A percentile compares a stretch with the other conserved stretches of the same genome.
phyloP scores from a whole-genome alignment of 2,113 vertebrate species.

The Lutjanus erythropterus region DNA sequence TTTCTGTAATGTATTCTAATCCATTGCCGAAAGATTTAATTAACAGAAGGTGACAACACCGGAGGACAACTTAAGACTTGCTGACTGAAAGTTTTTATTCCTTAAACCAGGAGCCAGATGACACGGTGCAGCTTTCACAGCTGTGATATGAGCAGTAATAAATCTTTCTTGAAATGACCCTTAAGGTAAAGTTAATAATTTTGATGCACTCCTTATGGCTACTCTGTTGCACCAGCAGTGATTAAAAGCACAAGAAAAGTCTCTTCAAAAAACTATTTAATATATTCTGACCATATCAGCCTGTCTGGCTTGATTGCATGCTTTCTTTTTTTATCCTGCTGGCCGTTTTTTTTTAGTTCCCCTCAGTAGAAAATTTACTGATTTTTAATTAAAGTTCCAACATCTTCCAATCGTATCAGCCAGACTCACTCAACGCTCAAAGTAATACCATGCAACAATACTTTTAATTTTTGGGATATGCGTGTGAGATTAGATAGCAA shows the following conservation, averaged over 20 bases:
- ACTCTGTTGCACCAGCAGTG: constrained; percentile 21
- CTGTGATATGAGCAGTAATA: constrained; percentile 34
- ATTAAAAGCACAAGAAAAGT: constrained; percentile 16
- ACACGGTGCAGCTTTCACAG: neutral
- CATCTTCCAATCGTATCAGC: constrained; percentile 26
- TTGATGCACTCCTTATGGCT: constrained; percentile 29
- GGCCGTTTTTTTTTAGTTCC: neutral
- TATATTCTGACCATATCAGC: constrained; percentile 15
- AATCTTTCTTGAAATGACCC: constrained; percentile 42
- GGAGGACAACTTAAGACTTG: constrained; percentile 28
- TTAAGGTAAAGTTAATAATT: constrained; percentile 54
- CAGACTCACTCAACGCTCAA: neutral
- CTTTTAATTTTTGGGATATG: constrained; percentile 42
- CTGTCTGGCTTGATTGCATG: constrained; percentile 25
- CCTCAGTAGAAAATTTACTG: constrained; percentile 1
- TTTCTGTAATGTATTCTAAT: constrained; percentile 16
- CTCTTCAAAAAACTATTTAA: neutral
- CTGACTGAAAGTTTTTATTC: constrained; percentile 28
- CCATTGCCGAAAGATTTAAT: constrained; percentile 30
- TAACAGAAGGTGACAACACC: constrained; percentile 19
- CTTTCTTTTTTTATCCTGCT: neutral
- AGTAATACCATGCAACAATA: constrained; percentile 58
- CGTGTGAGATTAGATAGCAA: constrained; percentile 37
- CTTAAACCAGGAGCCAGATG: constrained; percentile 25
- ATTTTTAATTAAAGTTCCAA: constrained; percentile 54